Evolutionary conservation across 2,888 invertebrate species (phyloP), one percentile per base, ranked within the genome.

Genomic region (Coenonympha glycerion): DNA sequence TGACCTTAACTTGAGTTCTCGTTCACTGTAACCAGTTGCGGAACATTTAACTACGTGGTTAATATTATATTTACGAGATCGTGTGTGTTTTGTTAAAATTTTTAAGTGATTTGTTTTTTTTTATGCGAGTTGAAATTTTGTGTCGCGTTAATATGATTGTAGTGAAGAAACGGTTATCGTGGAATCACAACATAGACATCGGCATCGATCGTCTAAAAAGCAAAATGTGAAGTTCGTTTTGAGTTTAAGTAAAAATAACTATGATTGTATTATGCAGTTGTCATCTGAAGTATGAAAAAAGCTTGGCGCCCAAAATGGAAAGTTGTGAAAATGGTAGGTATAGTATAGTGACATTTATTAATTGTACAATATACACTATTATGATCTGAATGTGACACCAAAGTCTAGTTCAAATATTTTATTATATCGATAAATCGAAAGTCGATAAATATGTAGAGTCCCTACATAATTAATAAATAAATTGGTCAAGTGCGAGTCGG

Each of bases 291-390:
- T 11, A 56, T 58, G 57, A 56, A 56, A 54, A 53, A 50, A 50
- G 39, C 56, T 37, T 51, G 54, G 49, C 51, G 34, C 47, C 65
- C 66, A 57, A 81, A 76, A 69, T 80, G 71, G 75, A 81, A 79
- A 77, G 66, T 71, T 63, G 66, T 65, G 69, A 78, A 75, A 73
- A 73, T 64, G 81, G 82, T 82, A 73, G 78, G 82, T 80, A 65
- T 66, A 57, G 2, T 57, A 57, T 52, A 39, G 47, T 30, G 11
- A 3, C 1, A 30, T 2, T n/a, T n/a, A n/a, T n/a, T n/a, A n/a
- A n/a, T n/a, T n/a, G n/a, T n/a, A n/a, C n/a, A n/a, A n/a, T n/a
- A n/a, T n/a, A n/a, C n/a, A n/a, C n/a, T n/a, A n/a, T n/a, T n/a
- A n/a, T n/a, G n/a, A n/a, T n/a, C n/a, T n/a, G n/a, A n/a, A n/a